phyloP scores from a whole-genome alignment of 37 sponge, comb jelly and placozoan species.

The Chondrilla cf. caribensis region DNA sequence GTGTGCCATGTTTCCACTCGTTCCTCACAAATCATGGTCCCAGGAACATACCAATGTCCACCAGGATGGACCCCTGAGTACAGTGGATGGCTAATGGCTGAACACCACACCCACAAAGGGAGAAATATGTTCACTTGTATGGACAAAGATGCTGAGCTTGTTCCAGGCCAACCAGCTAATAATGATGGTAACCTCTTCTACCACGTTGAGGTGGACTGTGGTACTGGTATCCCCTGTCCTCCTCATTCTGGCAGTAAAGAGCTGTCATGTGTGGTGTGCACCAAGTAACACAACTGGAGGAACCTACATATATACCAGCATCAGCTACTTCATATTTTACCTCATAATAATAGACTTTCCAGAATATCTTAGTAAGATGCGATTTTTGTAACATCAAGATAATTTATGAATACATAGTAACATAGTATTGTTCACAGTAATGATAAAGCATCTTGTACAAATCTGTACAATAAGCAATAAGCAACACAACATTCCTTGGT shows the following conservation, averaged over 20 bases:
- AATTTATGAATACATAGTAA: no score
- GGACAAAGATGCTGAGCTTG: constrained; percentile 39
- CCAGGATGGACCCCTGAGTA: constrained; percentile 53
- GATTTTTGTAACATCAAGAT: no score
- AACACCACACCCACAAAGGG: background rate
- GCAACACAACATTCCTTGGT: no score
- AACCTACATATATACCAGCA: no score
- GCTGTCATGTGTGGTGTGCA: constrained; percentile 60
- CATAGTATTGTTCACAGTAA: no score
- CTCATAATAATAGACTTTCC: no score
- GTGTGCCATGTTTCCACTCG: constrained; percentile 41
- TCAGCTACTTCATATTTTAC: no score
- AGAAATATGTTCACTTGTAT: constrained; percentile 45
- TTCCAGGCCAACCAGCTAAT: constrained; percentile 19
- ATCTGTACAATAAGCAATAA: no score
- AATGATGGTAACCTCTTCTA: constrained; percentile 37
- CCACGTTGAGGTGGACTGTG: constrained; percentile 41
- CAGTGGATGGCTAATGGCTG: constrained; percentile 54
- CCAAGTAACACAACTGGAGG: constrained; percentile 1
- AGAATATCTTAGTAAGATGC: no score
- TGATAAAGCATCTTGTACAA: no score
- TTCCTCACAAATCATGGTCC: constrained; percentile 37
- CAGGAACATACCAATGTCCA: constrained; percentile 40
- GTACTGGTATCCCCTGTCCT: constrained; percentile 39
- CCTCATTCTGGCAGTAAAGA: constrained; percentile 39